These are phyloP conservation scores for Pipistrellus kuhlii DNA, from an alignment of 2,797 vertebrate genomes.

Conservation along the genomic window DNA sequence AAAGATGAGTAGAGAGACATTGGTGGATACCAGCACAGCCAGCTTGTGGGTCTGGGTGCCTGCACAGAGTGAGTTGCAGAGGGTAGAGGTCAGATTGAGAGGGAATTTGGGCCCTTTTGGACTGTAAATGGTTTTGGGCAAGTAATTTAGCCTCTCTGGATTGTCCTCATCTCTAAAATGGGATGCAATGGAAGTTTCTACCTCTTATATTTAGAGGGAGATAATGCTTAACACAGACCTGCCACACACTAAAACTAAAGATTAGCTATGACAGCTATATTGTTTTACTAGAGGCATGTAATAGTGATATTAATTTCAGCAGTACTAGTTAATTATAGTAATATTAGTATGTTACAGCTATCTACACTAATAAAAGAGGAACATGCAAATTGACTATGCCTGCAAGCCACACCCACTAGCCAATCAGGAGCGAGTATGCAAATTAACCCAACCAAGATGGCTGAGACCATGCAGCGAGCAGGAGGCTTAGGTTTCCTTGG, in stretches of 20 bases:
- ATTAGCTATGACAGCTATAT: background rate
- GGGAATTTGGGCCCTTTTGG: background rate
- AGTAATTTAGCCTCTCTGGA: background rate
- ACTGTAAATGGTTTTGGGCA: background rate
- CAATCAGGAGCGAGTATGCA: no score
- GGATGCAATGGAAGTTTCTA: background rate
- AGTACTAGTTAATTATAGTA: background rate
- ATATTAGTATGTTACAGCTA: background rate
- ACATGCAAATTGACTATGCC: no score
- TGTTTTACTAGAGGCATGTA: background rate
- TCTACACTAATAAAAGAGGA: no score
- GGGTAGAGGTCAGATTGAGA: background rate
- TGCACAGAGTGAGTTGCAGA: background rate
- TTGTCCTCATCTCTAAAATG: background rate
- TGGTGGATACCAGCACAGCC: no score
- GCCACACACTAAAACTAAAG: background rate
- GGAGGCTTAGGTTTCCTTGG: no score
- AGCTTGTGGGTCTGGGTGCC: background rate
- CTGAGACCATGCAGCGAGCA: no score
- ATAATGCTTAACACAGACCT: background rate
- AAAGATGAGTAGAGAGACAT: background rate
- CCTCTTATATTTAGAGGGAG: background rate
- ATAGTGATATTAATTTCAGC: background rate
- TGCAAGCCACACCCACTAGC: no score
- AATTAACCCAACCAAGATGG: no score